phyloP scores from a whole-genome alignment of 2,888 invertebrate species.

The Hedya salicella region DNA sequence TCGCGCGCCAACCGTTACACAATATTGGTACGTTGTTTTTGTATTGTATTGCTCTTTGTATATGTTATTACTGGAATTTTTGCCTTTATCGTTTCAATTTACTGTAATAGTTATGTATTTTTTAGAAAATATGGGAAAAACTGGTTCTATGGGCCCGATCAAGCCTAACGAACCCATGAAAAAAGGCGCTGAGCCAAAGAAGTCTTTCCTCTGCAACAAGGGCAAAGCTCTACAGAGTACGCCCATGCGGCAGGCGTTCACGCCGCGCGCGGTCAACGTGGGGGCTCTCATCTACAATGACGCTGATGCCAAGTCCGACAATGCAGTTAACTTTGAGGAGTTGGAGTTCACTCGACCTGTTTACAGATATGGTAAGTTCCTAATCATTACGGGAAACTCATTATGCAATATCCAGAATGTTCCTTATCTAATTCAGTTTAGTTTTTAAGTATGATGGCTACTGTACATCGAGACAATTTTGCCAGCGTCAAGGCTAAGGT shows the following conservation, averaged over 20 bases:
- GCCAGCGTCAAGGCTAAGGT: too few species aligned
- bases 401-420: too few species aligned
- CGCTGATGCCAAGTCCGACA: constrained; percentile 52
- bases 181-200: constrained; percentile 66
- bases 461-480: too few species aligned
- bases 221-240: constrained; percentile 73
- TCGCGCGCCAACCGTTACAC: constrained; percentile 70
- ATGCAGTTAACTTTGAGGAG: constrained; percentile 59
- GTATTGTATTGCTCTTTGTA: not conserved
- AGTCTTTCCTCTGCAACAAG: constrained; percentile 72
- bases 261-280: constrained; percentile 68
- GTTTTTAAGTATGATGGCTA: too few species aligned
- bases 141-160: constrained; percentile 62
- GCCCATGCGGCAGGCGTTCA: constrained; percentile 66
- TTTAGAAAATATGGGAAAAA: constrained; percentile 76
- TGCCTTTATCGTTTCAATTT: not conserved
- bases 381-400: too few species aligned
- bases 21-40: constrained; percentile 65
- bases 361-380: constrained; percentile 61
- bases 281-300: constrained; percentile 72
- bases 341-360: constrained; percentile 71
- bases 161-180: constrained; percentile 74
- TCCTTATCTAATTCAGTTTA: too few species aligned
- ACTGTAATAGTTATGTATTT: constrained; percentile 22
- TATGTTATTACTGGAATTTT: not conserved